phyloP scores from a whole-genome alignment of 2,113 vertebrate genomes.

The Bothrops jararaca region DNA sequence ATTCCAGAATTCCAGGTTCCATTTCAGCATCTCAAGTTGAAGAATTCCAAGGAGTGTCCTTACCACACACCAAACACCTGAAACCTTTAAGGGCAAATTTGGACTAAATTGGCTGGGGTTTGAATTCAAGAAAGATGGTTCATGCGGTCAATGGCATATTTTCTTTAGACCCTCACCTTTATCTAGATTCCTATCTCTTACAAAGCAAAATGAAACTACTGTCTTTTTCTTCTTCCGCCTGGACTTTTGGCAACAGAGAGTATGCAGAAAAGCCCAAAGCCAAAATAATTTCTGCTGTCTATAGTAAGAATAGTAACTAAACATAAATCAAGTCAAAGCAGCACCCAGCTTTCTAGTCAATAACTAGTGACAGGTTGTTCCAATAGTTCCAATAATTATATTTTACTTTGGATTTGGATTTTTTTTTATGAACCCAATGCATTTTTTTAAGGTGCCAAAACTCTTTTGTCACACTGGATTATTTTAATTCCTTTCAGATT shows the following conservation, averaged over 20 bases:
- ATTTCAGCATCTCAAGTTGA: neutral
- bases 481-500: conserved; percentile 64
- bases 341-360: conserved; percentile 35
- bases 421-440: conserved; percentile 47
- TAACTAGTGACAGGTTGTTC: conserved; percentile 7
- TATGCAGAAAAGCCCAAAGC: neutral
- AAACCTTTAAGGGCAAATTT: neutral
- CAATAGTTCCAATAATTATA: conserved; percentile 57
- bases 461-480: conserved; percentile 64
- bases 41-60: neutral
- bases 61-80: neutral
- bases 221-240: neutral
- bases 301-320: conserved; percentile 15
- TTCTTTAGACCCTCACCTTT: neutral
- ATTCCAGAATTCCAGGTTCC: neutral
- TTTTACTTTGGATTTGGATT: conserved; percentile 58
- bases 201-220: neutral
- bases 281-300: conserved; percentile 21
- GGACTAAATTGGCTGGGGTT: neutral
- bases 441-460: conserved; percentile 60
- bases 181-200: neutral
- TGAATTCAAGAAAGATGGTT: neutral
- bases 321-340: conserved; percentile 47
- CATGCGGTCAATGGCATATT: no score
- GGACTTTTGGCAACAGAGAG: conserved; percentile 18